phyloP scores from a whole-genome alignment of 1,140 invertebrate species.

The Zaprionus camerounensis region DNA sequence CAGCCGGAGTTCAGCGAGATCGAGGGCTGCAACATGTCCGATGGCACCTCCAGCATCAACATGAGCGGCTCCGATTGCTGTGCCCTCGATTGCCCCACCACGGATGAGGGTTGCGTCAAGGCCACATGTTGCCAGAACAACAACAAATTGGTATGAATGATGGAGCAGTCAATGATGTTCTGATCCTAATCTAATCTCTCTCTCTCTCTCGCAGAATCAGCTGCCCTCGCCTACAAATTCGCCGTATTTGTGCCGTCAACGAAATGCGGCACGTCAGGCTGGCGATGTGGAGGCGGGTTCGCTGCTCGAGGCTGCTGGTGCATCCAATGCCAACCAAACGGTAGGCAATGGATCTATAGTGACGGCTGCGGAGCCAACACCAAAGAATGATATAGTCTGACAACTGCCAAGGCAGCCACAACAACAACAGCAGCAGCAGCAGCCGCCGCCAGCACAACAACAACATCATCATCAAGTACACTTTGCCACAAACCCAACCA shows the following conservation, averaged over 20 bases:
- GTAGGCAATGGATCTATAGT: conserved; percentile 16
- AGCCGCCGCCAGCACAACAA: conserved; percentile 44
- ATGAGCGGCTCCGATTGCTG: conserved; percentile 87
- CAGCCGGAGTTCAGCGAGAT: conserved; percentile 96
- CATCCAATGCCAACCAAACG: conserved; percentile 35
- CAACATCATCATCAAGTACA: conserved; percentile 56
- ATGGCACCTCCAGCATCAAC: conserved; percentile 82
- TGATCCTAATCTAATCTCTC: background rate
- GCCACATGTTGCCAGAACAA: conserved; percentile 90
- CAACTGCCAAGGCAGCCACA: conserved; percentile 63
- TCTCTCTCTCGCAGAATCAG: conserved; percentile 85
- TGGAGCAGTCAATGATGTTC: background rate
- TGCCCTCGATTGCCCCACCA: conserved; percentile 93
- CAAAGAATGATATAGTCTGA: conserved; percentile 78
- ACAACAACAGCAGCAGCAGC: conserved; percentile 33
- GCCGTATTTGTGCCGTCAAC: conserved; percentile 91
- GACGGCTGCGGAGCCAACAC: conserved; percentile 48
- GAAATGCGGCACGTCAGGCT: conserved; percentile 86
- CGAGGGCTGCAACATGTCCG: conserved; percentile 81
- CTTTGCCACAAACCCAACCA: conserved; percentile 59
- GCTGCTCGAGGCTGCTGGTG: conserved; percentile 60
- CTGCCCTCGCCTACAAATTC: conserved; percentile 90
- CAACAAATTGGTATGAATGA: conserved; percentile 72
- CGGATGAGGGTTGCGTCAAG: conserved; percentile 92
- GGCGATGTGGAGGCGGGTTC: conserved; percentile 82